A percentile compares a stretch with the other conserved stretches of the same genome.
phyloP scores from a whole-genome alignment of 2,113 vertebrate species.

The Saguinus imperator region DNA sequence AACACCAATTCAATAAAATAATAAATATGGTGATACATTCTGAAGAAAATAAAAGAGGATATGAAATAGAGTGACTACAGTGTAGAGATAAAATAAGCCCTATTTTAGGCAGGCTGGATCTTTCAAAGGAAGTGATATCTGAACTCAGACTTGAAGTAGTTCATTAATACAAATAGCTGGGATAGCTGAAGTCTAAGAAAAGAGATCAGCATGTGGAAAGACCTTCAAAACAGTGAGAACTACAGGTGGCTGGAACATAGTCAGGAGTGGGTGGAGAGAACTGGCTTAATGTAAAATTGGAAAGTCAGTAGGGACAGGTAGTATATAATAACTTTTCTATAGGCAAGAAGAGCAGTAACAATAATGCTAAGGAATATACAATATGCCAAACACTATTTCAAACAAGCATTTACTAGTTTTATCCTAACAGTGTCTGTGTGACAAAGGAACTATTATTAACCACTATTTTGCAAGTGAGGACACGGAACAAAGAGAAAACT shows the following conservation, averaged over 20 bases:
- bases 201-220: neutral
- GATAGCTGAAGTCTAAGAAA: neutral
- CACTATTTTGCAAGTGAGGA: neutral
- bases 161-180: neutral
- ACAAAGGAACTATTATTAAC: neutral
- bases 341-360: neutral
- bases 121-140: neutral
- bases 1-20: neutral
- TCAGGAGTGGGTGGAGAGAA: neutral
- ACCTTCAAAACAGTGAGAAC: neutral
- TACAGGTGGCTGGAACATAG: neutral
- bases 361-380: neutral
- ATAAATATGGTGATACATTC: neutral
- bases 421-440: neutral
- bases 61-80: neutral
- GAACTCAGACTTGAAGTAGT: neutral
- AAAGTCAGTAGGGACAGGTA: neutral
- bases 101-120: neutral
- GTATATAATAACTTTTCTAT: neutral
- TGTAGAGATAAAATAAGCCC: neutral
- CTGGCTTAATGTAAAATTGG: neutral
- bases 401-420: neutral
- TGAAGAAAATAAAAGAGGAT: neutral
- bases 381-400: neutral
- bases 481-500: neutral